phyloP scores from a whole-genome alignment of 2,113 vertebrate genomes.

The Cryptotis parvus region DNA sequence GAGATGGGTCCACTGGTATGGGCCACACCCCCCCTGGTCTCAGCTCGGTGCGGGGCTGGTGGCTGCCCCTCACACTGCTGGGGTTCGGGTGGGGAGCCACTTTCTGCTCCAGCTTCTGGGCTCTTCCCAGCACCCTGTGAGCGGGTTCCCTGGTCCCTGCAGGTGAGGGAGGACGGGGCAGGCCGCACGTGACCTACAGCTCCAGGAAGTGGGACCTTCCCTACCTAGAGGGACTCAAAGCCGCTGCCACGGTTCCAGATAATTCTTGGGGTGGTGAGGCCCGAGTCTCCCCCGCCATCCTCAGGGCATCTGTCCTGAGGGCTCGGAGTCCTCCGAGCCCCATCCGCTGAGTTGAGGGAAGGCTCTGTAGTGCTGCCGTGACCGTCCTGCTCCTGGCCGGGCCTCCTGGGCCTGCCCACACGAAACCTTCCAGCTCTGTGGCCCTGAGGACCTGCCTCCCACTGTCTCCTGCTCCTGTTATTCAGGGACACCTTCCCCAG shows the following conservation, averaged over 20 bases:
- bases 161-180: not conserved
- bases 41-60: too few species aligned
- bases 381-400: not conserved
- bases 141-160: too few species aligned
- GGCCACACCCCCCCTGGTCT: too few species aligned
- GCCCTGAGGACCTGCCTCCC: not conserved
- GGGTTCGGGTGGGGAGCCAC: rapidly evolving
- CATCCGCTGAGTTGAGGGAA: rapidly evolving
- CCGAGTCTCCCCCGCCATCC: not conserved
- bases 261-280: rapidly evolving
- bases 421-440: not conserved
- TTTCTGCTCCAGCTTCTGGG: too few species aligned
- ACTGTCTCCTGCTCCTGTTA: not conserved
- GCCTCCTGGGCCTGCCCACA: rapidly evolving
- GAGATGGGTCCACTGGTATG: too few species aligned
- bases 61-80: too few species aligned
- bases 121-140: not conserved
- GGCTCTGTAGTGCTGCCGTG: rapidly evolving
- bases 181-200: not conserved
- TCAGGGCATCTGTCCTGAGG: not conserved
- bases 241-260: not conserved
- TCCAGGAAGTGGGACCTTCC: not conserved
- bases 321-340: not conserved
- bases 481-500: not conserved
- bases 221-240: not conserved